These are phyloP conservation scores for Cyclina sinensis DNA, from an alignment of 1,140 invertebrate species.

Conservation along the genomic window DNA sequence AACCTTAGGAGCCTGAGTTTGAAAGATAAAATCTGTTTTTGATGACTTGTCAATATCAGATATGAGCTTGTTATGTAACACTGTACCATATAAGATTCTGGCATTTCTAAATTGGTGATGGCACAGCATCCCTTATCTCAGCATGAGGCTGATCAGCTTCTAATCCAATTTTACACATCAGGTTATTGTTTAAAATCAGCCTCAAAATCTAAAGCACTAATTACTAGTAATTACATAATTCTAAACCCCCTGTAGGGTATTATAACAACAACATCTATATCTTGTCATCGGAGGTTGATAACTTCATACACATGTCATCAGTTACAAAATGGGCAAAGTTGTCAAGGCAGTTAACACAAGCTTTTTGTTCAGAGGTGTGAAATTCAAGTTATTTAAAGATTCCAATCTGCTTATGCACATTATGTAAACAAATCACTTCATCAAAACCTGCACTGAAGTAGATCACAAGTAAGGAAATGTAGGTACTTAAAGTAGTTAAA, in stretches of 20 bases:
- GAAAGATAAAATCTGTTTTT: conserved; percentile 46
- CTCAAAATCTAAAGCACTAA: conserved; percentile 19
- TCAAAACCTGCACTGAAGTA: conserved; percentile 17
- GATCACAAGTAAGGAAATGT: conserved; percentile 29
- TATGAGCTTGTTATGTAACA: conserved; percentile 3
- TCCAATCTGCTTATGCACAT: conserved; percentile 1
- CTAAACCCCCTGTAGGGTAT: not conserved
- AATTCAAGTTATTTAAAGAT: conserved; percentile 3
- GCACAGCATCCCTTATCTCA: not conserved
- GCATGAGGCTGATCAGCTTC: not conserved
- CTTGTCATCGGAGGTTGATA: conserved; percentile 25
- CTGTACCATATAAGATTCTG: not conserved
- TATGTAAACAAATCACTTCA: conserved; percentile 41
- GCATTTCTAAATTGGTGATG: conserved; percentile 18
- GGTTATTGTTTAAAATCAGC: conserved; percentile 23
- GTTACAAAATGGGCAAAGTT: conserved; percentile 5
- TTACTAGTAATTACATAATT: not conserved
- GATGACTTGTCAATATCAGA: conserved; percentile 50
- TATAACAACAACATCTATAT: conserved; percentile 17
- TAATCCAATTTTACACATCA: conserved; percentile 43
- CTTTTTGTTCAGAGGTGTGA: conserved; percentile 37
- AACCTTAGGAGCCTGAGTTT: conserved; percentile 43
- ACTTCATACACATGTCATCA: conserved; percentile 45
- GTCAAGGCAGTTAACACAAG: not conserved
- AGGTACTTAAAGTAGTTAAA: conserved; percentile 2